Percentiles rank a stretch among this genome's conserved stretches.
Evolutionary conservation across 2,113 vertebrate species (phyloP).

Genomic region (Candoia aspera): DNA sequence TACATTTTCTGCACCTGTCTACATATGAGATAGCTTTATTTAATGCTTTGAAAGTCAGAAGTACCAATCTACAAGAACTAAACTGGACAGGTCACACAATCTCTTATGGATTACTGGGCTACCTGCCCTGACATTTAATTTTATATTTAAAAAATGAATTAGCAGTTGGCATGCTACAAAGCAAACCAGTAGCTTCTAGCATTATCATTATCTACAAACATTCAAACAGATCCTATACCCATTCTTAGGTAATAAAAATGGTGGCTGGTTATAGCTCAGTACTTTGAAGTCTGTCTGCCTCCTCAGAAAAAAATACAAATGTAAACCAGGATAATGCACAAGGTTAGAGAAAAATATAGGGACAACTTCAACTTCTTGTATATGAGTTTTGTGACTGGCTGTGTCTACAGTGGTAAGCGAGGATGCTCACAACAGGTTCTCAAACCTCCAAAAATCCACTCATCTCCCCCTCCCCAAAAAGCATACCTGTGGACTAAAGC

Average conservation of each 20-base stretch:
- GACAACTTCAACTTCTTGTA: background rate
- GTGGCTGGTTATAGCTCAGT: background rate
- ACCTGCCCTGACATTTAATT: background rate
- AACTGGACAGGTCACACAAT: background rate
- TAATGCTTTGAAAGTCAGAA: conserved; percentile 1
- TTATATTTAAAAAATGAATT: background rate
- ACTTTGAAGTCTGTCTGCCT: background rate
- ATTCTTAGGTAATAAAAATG: background rate
- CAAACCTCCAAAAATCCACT: background rate
- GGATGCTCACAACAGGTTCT: background rate
- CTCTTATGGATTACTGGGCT: background rate
- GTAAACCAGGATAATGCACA: background rate
- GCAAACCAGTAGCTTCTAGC: background rate
- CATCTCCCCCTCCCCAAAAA: no score
- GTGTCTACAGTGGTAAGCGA: background rate
- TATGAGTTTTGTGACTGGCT: background rate
- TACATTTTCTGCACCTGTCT: conserved; percentile 50
- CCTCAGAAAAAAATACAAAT: background rate
- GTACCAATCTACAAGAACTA: background rate
- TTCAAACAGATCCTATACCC: background rate
- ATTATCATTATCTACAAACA: background rate
- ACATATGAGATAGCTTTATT: conserved; percentile 38
- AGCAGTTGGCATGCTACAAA: background rate
- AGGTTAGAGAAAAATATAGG: background rate
- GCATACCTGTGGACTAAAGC: no score